Evolutionary conservation across 2,888 invertebrate species (phyloP), one percentile per base, ranked within the genome.

Genomic region (Drosophila neoperkinsi): DNA sequence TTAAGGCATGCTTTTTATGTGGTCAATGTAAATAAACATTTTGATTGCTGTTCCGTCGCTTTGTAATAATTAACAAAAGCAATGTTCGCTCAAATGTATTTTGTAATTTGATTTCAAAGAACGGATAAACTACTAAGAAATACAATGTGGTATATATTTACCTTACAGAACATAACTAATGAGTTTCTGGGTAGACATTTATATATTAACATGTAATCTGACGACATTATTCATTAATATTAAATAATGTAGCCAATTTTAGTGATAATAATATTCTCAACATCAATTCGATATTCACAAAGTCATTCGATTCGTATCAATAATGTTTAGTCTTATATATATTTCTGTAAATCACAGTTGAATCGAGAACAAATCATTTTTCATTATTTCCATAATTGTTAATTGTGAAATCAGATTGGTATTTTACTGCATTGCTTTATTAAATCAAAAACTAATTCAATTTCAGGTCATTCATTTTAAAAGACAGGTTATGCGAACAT

Each of bases 31-130:
- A 50, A 68, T 30, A 57, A 50, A 56, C 58, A 65, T 28, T 64
- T 76, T 38, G 63, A 52, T 75, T 79, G 53, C 71, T 50, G 38
- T 21, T 46, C 52, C 31, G n/a, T 33, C 38, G 46, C 61, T 53
- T 73, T 82, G 67, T 79, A 65, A 56, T 62, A 57, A 63, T 68
- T 68, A 57, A 69, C 72, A 80, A 83, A 70, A 58, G 76, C 53
- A 18, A 4, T 43, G 34, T 31, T 41, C 18, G 49, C 9, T 25
- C 16, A 11, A 64, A 62, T 49, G 55, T 62, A 49, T 68, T 49
- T 21, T 51, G 30, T 18, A 49, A 69, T 61, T 56, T 38, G 59
- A 67, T 67, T 33, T 18, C 31, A 21, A 31, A 9, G 13, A 16
- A 38, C 7, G 16, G 18, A 61, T 64, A 25, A 38, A 57, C 49